Evolutionary conservation across 2,797 vertebrate species (phyloP).

Genomic region (Menidia menidia): DNA sequence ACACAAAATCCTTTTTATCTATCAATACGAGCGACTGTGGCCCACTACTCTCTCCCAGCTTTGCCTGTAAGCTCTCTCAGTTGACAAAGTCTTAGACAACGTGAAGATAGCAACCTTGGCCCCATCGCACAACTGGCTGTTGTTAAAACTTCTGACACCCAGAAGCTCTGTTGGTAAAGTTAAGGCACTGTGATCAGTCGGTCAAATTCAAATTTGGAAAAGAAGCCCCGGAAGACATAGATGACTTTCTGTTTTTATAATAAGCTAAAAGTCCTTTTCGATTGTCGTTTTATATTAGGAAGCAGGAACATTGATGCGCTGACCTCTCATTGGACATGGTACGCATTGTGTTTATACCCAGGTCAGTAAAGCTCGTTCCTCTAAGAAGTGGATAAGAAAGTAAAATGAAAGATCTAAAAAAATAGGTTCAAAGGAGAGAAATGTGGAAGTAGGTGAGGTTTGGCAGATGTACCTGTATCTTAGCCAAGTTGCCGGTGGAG

Average conservation of each 20-base stretch:
- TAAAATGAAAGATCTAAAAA: conserved; percentile 55
- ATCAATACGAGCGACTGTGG: conserved; percentile 62
- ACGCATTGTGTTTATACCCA: not conserved
- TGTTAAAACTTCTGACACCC: conserved; percentile 48
- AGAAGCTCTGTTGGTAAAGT: conserved; percentile 35
- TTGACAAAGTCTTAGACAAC: conserved; percentile 64
- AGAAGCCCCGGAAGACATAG: conserved; percentile 17
- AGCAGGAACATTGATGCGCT: not conserved
- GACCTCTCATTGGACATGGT: not conserved
- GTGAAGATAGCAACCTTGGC: conserved; percentile 58
- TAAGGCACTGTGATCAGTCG: conserved; percentile 1
- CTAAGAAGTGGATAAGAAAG: conserved; percentile 49
- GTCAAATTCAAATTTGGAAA: conserved; percentile 24
- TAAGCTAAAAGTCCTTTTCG: not conserved
- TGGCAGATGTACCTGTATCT: conserved; percentile 53
- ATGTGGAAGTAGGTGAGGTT: conserved; percentile 48
- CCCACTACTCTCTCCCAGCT: conserved; percentile 52
- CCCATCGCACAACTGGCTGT: conserved; percentile 35
- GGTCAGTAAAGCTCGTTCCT: conserved; percentile 28
- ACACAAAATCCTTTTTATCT: conserved; percentile 83
- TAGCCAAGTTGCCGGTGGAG: conserved; percentile 58
- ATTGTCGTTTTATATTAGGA: not conserved
- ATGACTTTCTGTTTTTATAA: conserved; percentile 7
- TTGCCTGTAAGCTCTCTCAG: conserved; percentile 65
- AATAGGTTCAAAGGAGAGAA: conserved; percentile 55